Conservation (phyloP, 2,888 invertebrate species). For the Orthonevra nobilis region DNA sequence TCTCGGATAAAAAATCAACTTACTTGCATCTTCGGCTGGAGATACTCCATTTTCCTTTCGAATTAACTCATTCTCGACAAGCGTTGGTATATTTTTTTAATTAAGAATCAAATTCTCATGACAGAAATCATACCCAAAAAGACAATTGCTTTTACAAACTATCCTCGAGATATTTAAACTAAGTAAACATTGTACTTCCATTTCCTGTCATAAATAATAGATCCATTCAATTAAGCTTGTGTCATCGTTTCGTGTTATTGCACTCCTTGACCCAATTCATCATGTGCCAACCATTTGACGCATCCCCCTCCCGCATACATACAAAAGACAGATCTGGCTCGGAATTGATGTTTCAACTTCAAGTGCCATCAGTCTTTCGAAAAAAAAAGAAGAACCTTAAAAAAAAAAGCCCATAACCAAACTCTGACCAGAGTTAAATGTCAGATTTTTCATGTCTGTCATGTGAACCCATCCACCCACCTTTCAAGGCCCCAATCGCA, state of each 20-base stretch:
- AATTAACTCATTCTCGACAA: too few relatives aligned
- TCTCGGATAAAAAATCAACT: too few relatives aligned
- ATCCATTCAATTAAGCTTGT: constrained; percentile 62
- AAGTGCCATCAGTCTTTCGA: constrained; percentile 8
- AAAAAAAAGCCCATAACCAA: constrained; percentile 26
- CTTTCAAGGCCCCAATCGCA: not conserved
- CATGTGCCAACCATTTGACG: constrained; percentile 30
- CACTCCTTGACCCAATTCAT: constrained; percentile 61
- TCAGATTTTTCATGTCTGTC: constrained; percentile 13
- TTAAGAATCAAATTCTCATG: too few relatives aligned
- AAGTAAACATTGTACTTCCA: constrained; percentile 45
- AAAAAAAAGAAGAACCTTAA: not conserved
- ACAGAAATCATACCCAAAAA: too few relatives aligned
- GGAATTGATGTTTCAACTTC: constrained; percentile 59
- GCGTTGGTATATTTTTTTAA: too few relatives aligned
- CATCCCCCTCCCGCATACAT: not conserved
- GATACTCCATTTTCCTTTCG: too few relatives aligned
- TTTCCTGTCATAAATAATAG: constrained; percentile 58
- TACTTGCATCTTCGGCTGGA: too few relatives aligned
- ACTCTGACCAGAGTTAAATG: constrained; percentile 44
- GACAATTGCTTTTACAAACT: too few relatives aligned
- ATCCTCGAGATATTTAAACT: too few relatives aligned
- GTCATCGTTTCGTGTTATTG: constrained; percentile 52
- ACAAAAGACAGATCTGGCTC: constrained; percentile 27
- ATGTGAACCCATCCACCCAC: not conserved